Percentiles rank a stretch among this genome's conserved stretches.
These are phyloP conservation scores for Hymenopus coronatus DNA, from an alignment of 2,888 invertebrate species.

Conservation along the genomic window DNA sequence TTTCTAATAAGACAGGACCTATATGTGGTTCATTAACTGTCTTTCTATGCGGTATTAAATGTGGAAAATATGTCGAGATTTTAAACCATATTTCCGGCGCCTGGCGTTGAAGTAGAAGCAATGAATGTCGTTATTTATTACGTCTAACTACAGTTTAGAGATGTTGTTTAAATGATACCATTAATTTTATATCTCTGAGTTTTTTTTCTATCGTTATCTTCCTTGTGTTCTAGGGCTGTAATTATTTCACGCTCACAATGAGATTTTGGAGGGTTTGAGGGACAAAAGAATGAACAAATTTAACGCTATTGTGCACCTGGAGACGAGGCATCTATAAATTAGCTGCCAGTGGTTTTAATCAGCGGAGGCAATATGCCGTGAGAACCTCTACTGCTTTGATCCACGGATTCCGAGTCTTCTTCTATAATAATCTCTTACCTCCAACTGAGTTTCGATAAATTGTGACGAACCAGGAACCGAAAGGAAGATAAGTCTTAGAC, in stretches of 20 bases:
- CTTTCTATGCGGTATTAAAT: too few species aligned
- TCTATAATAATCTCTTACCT: too few species aligned
- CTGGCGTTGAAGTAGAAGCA: neutral
- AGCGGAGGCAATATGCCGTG: neutral
- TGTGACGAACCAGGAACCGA: too few species aligned
- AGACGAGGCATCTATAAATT: neutral
- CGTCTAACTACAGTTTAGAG: neutral
- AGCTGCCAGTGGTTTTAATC: neutral
- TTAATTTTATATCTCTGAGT: too few species aligned
- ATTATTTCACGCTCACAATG: neutral
- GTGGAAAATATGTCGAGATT: too few species aligned
- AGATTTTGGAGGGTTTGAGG: neutral
- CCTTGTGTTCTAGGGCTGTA: neutral
- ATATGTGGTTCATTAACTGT: too few species aligned
- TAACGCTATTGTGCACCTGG: neutral
- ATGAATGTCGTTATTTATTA: neutral
- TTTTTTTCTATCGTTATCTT: neutral
- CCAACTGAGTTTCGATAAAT: too few species aligned
- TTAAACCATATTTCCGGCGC: too few species aligned
- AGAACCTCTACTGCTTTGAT: neutral
- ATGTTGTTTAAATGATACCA: too few species aligned
- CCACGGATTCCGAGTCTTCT: neutral
- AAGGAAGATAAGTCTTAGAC: too few species aligned
- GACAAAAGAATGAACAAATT: neutral
- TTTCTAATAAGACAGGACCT: too few species aligned